A percentile compares a stretch with the other conserved stretches of the same genome.
These are phyloP conservation scores for Steinernema scapterisci DNA, from an alignment of 2,888 invertebrate genomes.

Conservation along the genomic window DNA sequence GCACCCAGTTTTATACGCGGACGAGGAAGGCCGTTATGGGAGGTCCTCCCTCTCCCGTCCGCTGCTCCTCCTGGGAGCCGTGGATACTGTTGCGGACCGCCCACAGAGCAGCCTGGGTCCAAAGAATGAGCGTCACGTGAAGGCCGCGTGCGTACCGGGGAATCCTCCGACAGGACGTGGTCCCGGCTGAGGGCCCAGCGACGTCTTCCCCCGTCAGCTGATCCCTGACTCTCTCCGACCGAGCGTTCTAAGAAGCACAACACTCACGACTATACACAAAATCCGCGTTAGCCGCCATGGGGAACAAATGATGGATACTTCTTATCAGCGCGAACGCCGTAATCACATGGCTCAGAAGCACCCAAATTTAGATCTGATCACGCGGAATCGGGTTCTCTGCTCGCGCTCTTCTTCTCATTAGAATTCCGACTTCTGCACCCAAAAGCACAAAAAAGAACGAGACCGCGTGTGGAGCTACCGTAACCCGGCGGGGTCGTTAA, in stretches of 20 bases:
- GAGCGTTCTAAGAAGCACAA: no score
- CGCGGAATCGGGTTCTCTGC: neutral
- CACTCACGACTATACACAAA: no score
- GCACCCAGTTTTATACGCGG: conserved; percentile 22
- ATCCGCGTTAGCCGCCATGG: neutral
- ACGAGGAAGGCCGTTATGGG: conserved; percentile 16
- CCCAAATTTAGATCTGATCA: neutral
- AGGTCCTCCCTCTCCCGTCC: conserved; percentile 1
- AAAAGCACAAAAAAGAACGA: no score
- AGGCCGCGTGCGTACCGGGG: conserved; percentile 1
- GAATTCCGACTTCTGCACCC: conserved; percentile 1
- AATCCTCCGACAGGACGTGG: neutral
- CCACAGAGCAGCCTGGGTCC: neutral
- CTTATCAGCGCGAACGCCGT: neutral
- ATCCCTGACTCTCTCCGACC: neutral
- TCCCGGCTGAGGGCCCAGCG: neutral
- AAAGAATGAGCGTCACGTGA: conserved; percentile 25
- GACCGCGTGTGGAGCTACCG: neutral
- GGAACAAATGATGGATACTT: neutral
- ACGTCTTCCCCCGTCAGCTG: neutral
- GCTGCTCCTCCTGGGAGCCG: no score
- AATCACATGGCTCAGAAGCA: neutral
- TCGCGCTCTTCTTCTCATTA: neutral
- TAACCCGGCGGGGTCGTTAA: neutral
- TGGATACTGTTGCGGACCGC: conserved; percentile 20